A percentile compares a stretch with the other conserved stretches of the same genome.
Conservation (phyloP, 2,797 vertebrate genomes). For the Sebastes cheni region DNA sequence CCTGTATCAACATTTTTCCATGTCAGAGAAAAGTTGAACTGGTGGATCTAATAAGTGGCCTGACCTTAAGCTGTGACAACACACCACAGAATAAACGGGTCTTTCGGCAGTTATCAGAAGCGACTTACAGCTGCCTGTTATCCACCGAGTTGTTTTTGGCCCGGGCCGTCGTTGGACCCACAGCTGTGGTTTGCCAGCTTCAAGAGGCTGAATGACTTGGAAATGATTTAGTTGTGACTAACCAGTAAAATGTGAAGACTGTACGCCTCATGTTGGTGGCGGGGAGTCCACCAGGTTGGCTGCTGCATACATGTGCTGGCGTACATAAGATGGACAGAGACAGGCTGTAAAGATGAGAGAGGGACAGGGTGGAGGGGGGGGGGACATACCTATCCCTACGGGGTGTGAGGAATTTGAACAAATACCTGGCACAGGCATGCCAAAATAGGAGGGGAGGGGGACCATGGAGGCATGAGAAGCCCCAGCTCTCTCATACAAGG, state of each 20-base stretch:
- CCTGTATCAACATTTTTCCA: slow-evolving; percentile 72
- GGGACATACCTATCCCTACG: slow-evolving; percentile 84
- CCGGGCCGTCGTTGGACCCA: slow-evolving; percentile 34
- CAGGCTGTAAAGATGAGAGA: slow-evolving; percentile 79
- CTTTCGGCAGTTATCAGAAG: slow-evolving; percentile 72
- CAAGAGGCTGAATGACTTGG: slow-evolving; percentile 65
- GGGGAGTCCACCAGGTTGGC: slow-evolving; percentile 43
- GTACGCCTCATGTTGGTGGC: slow-evolving; percentile 37
- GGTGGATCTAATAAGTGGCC: slow-evolving; percentile 56
- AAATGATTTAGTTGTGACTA: slow-evolving; percentile 69
- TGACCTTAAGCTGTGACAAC: slow-evolving; percentile 45
- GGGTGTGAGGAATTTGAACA: slow-evolving; percentile 89
- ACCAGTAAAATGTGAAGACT: slow-evolving; percentile 58
- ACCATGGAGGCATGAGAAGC: slow-evolving; percentile 42
- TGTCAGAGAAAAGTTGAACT: slow-evolving; percentile 67
- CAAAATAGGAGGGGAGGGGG: slow-evolving; percentile 76
- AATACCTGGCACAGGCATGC: slow-evolving; percentile 87
- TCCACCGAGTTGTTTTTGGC: slow-evolving; percentile 75
- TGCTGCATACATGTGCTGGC: slow-evolving; percentile 73
- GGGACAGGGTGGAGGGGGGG: slow-evolving; percentile 57
- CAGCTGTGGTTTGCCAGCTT: slow-evolving; percentile 70
- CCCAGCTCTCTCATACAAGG: slow-evolving; percentile 23
- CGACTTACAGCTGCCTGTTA: slow-evolving; percentile 70
- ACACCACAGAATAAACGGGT: slow-evolving; percentile 57
- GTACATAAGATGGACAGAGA: slow-evolving; percentile 81